These are phyloP conservation scores for Seladonia tumulorum DNA, from an alignment of 2,888 invertebrate genomes.

Conservation along the genomic window DNA sequence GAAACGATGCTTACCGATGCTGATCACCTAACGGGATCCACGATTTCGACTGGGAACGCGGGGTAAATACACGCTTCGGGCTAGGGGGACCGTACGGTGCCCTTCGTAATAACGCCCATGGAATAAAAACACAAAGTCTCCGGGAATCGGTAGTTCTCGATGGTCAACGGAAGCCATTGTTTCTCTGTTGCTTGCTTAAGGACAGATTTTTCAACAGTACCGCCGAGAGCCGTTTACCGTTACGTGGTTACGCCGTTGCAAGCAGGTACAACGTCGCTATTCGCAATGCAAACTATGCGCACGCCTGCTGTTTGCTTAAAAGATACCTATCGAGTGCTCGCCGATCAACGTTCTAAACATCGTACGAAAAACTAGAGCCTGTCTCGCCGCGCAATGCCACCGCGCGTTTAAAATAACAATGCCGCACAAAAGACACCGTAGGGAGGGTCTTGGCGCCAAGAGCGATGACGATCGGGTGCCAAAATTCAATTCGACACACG, in stretches of 20 bases:
- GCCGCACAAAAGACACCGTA: conserved; percentile 7
- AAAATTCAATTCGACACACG: conserved; percentile 33
- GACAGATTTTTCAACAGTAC: conserved; percentile 62
- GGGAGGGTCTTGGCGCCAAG: conserved; percentile 15
- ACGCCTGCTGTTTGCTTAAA: conserved; percentile 13
- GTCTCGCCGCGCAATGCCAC: neutral
- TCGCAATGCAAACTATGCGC: conserved; percentile 64
- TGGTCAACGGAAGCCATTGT: conserved; percentile 50
- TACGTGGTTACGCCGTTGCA: conserved; percentile 72
- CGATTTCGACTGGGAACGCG: conserved; percentile 26
- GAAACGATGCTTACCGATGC: conserved; percentile 42
- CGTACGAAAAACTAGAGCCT: neutral
- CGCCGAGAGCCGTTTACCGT: conserved; percentile 75
- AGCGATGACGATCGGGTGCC: conserved; percentile 39
- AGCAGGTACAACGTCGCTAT: conserved; percentile 74
- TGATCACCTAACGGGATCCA: conserved; percentile 59
- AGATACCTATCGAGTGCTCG: neutral
- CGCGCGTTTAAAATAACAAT: conserved; percentile 48
- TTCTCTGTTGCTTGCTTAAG: conserved; percentile 29
- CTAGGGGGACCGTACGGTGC: neutral
- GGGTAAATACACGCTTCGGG: neutral
- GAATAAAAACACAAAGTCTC: conserved; percentile 38
- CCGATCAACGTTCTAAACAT: neutral
- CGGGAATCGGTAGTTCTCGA: conserved; percentile 19
- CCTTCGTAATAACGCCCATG: neutral